Evolutionary conservation across 2,113 vertebrate genomes (phyloP).

Genomic region (Rhipidura dahli): DNA sequence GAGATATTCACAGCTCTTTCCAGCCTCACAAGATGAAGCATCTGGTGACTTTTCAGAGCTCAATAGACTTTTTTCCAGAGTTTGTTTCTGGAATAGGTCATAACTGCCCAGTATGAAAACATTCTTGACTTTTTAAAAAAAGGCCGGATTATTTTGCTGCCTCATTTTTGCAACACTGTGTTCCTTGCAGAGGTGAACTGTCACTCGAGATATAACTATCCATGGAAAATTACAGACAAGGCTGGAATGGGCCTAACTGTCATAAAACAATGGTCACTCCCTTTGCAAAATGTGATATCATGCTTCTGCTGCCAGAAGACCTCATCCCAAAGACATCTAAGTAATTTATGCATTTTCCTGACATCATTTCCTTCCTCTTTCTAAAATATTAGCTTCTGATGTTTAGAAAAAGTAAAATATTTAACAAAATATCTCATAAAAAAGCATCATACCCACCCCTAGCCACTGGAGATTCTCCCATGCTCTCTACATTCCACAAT

Average conservation of each 20-base stretch:
- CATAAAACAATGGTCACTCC: not conserved
- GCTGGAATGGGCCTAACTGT: not conserved
- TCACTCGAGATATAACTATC: not conserved
- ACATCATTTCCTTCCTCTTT: not conserved
- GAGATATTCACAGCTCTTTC: not conserved
- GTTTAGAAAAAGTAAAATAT: not conserved
- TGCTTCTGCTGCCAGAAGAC: not conserved
- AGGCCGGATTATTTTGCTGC: not conserved
- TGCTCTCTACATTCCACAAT: not conserved
- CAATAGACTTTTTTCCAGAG: not conserved
- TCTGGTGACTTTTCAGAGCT: constrained; percentile 31
- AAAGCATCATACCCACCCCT: not conserved
- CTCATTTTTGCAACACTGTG: not conserved
- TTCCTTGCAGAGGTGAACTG: not conserved
- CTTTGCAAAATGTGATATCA: not conserved
- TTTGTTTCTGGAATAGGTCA: not conserved
- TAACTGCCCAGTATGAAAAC: not conserved
- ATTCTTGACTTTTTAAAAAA: not conserved
- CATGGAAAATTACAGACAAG: not conserved
- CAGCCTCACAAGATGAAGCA: not conserved
- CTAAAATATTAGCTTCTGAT: not conserved
- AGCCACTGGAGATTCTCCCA: not conserved
- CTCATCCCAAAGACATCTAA: not conserved
- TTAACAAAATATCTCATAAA: not conserved
- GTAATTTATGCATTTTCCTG: not conserved